These are phyloP conservation scores for Eulemur albifrons DNA, from an alignment of 2,797 vertebrate genomes.

Conservation along the genomic window DNA sequence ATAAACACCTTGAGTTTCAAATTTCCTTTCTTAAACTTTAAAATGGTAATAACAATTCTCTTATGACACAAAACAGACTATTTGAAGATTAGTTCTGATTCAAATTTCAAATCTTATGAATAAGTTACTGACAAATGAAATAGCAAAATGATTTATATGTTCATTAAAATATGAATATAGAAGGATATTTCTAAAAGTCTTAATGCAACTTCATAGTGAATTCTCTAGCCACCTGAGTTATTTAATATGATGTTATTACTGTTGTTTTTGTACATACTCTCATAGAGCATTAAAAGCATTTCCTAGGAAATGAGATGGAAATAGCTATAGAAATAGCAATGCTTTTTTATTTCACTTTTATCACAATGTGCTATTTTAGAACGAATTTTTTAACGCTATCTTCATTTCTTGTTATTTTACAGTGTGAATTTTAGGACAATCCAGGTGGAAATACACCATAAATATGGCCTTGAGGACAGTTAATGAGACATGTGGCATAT, in stretches of 20 bases:
- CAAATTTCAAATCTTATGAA: slow-evolving; percentile 58
- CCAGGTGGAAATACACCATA: neutral
- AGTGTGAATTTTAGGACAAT: neutral
- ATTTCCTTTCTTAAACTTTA: slow-evolving; percentile 62
- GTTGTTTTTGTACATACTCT: slow-evolving; percentile 41
- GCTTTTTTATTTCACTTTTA: slow-evolving; percentile 58
- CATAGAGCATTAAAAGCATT: slow-evolving; percentile 31
- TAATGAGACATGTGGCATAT: neutral
- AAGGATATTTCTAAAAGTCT: slow-evolving; percentile 50
- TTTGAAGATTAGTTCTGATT: slow-evolving; percentile 60
- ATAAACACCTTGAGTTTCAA: slow-evolving; percentile 32
- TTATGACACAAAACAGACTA: slow-evolving; percentile 60
- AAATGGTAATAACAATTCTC: slow-evolving; percentile 47
- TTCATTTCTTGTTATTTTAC: slow-evolving; percentile 20
- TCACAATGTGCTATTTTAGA: neutral
- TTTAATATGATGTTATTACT: slow-evolving; percentile 35
- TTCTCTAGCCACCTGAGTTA: slow-evolving; percentile 44
- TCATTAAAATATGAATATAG: slow-evolving; percentile 54
- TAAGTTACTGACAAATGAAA: slow-evolving; percentile 65
- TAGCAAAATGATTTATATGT: slow-evolving; percentile 52
- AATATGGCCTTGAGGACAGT: neutral
- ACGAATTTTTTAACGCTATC: slow-evolving; percentile 35
- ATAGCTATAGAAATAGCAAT: slow-evolving; percentile 27
- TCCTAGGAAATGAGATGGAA: slow-evolving; percentile 53
- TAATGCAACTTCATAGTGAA: slow-evolving; percentile 31